These are phyloP conservation scores for Akabosia matsudoensis DNA, from an alignment of 1,140 invertebrate genomes.

Conservation along the genomic window DNA sequence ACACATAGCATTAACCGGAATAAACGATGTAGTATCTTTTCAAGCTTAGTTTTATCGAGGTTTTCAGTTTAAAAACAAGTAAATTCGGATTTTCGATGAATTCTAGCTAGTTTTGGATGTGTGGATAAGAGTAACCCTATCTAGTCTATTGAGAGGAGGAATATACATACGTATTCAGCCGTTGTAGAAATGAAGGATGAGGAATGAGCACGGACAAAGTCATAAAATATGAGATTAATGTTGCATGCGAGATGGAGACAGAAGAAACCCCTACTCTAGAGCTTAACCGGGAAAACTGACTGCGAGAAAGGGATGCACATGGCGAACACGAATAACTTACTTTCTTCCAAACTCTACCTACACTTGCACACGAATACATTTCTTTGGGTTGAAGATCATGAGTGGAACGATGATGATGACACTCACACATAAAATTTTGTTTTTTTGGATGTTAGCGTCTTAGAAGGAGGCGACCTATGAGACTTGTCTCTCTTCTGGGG, in stretches of 20 bases:
- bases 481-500: background rate
- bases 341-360: background rate
- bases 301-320: background rate
- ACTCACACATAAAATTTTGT: background rate
- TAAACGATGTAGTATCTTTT: too few relatives aligned
- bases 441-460: background rate
- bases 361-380: background rate
- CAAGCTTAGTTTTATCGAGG: too few relatives aligned
- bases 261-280: background rate
- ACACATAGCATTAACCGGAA: too few relatives aligned
- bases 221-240: slow-evolving; percentile 25
- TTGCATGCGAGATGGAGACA: slow-evolving; percentile 21
- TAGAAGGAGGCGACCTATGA: background rate
- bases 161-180: background rate
- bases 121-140: too few relatives aligned
- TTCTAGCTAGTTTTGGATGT: too few relatives aligned
- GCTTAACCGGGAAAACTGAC: background rate
- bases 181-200: background rate
- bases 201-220: background rate
- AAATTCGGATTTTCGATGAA: too few relatives aligned
- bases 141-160: background rate
- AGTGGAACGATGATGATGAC: background rate
- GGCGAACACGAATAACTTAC: background rate
- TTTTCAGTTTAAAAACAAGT: too few relatives aligned
- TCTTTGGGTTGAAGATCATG: background rate